These are phyloP conservation scores for Tachycineta bicolor DNA, from an alignment of 2,113 vertebrate genomes.

Conservation along the genomic window DNA sequence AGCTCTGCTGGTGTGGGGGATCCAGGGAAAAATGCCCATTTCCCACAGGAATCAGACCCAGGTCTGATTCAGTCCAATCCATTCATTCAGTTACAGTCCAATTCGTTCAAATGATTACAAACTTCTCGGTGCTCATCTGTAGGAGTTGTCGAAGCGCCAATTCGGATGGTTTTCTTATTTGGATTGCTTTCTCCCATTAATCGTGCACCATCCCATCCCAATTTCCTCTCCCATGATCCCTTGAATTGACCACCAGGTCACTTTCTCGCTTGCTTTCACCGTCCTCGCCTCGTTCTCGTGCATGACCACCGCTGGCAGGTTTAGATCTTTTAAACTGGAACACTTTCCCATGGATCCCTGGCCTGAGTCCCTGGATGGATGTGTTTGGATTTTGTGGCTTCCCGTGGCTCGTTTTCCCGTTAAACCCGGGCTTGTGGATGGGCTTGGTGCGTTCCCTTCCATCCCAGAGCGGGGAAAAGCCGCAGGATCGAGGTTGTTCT, in stretches of 20 bases:
- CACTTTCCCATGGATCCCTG: not conserved
- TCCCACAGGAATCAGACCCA: not conserved
- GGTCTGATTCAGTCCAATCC: not conserved
- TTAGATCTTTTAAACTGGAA: not conserved
- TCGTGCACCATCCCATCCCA: not conserved
- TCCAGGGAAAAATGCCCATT: not conserved
- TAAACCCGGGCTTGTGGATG: fast-evolving
- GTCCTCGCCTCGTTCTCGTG: not conserved
- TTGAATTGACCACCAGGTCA: not conserved
- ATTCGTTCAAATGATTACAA: too few species aligned
- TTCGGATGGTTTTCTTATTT: not conserved
- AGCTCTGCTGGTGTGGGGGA: not conserved
- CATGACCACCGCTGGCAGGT: not conserved
- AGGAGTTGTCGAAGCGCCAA: not conserved
- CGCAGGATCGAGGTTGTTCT: fast-evolving
- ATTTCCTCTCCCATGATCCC: not conserved
- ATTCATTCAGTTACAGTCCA: not conserved
- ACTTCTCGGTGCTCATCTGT: not conserved
- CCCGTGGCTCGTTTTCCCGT: not conserved
- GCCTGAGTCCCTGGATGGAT: not conserved
- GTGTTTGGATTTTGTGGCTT: not conserved
- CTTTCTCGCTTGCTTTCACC: not conserved
- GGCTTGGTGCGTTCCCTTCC: not conserved
- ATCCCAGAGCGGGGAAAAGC: fast-evolving
- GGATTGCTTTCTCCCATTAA: not conserved